Conservation (phyloP, 2,888 invertebrate genomes). For the Branchellion lobata region DNA sequence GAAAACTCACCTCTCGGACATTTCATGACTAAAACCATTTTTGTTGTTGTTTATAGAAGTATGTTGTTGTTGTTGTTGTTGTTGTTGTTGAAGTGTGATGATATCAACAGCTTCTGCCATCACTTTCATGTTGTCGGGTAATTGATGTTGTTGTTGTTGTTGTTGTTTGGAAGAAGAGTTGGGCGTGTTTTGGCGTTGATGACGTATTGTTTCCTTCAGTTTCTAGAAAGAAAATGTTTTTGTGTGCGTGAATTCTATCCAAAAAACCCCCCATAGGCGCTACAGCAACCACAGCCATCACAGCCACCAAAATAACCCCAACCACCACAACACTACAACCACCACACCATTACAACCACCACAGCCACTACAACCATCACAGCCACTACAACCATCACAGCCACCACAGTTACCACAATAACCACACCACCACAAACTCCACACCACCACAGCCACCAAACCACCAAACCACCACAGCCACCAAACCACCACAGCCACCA, state of each 20-base stretch:
- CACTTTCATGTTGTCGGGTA: conserved; percentile 49
- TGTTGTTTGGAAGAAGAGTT: conserved; percentile 18
- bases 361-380: neutral
- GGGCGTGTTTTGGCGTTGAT: conserved; percentile 39
- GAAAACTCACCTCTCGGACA: too few relatives aligned
- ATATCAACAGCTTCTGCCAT: conserved; percentile 49
- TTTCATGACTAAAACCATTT: too few relatives aligned
- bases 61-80: conserved; percentile 15
- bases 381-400: neutral
- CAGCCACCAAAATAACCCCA: too few relatives aligned
- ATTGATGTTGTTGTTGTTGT: conserved; percentile 49
- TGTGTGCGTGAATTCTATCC: too few relatives aligned
- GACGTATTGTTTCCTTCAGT: conserved; percentile 64
- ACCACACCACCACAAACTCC: too few relatives aligned
- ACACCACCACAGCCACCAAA: neutral
- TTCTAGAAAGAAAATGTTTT: conserved; percentile 52
- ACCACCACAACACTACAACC: too few relatives aligned
- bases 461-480: neutral
- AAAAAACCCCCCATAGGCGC: too few relatives aligned
- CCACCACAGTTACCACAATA: too few relatives aligned
- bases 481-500: neutral
- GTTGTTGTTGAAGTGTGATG: conserved; percentile 38
- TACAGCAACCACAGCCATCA: too few relatives aligned
- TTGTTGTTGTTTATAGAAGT: conserved; percentile 43
- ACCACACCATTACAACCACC: too few relatives aligned